A percentile compares a stretch with the other conserved stretches of the same genome.
Evolutionary conservation across 1,140 invertebrate genomes (phyloP).

Genomic region (Drosophila sulfurigaster): DNA sequence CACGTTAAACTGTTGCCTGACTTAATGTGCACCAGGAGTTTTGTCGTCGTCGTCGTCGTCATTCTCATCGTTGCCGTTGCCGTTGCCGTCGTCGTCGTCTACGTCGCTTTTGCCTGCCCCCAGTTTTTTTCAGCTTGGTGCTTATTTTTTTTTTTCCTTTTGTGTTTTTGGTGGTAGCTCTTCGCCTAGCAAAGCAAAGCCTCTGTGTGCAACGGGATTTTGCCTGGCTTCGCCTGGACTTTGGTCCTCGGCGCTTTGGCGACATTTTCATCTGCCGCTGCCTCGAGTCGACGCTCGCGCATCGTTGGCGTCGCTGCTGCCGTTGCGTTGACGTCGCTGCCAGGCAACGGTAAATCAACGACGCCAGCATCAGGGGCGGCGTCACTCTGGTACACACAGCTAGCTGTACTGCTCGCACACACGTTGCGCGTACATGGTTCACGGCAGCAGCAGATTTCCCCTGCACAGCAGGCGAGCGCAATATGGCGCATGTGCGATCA

Average conservation of each 20-base stretch:
- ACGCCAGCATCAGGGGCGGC: slow-evolving; percentile 63
- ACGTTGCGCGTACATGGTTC: slow-evolving; percentile 5
- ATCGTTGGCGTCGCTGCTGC: slow-evolving; percentile 18
- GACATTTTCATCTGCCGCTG: slow-evolving; percentile 9
- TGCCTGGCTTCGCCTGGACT: slow-evolving; percentile 10
- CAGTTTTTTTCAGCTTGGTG: slow-evolving; percentile 14
- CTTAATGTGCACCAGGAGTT: slow-evolving; percentile 83
- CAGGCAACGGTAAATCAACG: slow-evolving; percentile 68
- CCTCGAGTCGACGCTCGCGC: slow-evolving; percentile 12
- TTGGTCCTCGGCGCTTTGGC: slow-evolving; percentile 33
- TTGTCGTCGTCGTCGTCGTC: slow-evolving; percentile 66
- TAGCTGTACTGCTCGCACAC: slow-evolving; percentile 50
- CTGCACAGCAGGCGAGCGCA: slow-evolving; percentile 40
- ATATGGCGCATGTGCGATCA: slow-evolving; percentile 70
- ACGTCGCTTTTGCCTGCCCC: slow-evolving; percentile 45
- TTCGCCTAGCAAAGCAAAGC: not conserved
- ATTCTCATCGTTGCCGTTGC: slow-evolving; percentile 20
- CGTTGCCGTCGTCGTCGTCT: slow-evolving; percentile 29
- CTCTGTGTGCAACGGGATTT: slow-evolving; percentile 31
- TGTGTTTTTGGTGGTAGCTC: slow-evolving; percentile 51
- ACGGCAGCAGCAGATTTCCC: slow-evolving; percentile 48
- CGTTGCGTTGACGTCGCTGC: slow-evolving; percentile 39
- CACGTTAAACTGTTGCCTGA: slow-evolving; percentile 84
- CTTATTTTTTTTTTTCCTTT: no score
- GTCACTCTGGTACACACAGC: slow-evolving; percentile 38